phyloP scores from a whole-genome alignment of 2,113 vertebrate genomes.

The Pycnonotus jocosus region DNA sequence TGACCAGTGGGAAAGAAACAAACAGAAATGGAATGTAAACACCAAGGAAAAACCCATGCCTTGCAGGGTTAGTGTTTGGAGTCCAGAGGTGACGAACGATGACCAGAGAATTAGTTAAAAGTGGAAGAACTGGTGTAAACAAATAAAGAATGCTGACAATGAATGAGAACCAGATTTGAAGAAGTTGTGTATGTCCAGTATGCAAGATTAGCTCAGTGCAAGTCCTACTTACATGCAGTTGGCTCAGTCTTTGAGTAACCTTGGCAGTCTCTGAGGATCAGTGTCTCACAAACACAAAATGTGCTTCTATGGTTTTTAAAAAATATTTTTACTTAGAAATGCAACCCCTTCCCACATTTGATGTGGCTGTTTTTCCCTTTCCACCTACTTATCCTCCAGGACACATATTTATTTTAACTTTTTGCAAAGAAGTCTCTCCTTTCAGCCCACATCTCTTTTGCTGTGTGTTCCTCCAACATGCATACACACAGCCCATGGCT shows the following conservation, averaged over 20 bases:
- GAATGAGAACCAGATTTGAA: constrained; percentile 54
- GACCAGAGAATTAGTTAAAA: constrained; percentile 32
- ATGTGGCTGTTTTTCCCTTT: background rate
- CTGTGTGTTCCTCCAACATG: background rate
- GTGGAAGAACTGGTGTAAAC: constrained; percentile 41
- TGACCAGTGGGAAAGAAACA: background rate
- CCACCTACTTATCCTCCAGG: background rate
- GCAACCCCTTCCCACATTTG: background rate
- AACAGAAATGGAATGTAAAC: constrained; percentile 42
- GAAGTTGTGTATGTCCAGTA: constrained; percentile 27
- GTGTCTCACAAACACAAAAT: constrained; percentile 46
- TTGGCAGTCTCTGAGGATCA: constrained; percentile 36
- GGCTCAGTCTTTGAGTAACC: constrained; percentile 36
- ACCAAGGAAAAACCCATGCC: background rate
- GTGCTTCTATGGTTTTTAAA: constrained; percentile 4
- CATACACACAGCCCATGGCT: background rate
- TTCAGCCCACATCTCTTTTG: background rate
- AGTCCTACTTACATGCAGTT: constrained; percentile 22
- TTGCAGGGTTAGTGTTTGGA: background rate
- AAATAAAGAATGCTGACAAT: constrained; percentile 48
- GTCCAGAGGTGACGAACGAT: constrained; percentile 4
- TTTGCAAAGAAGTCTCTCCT: background rate
- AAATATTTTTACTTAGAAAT: constrained; percentile 40
- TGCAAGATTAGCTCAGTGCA: constrained; percentile 25
- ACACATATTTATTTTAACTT: background rate